phyloP scores from a whole-genome alignment of 2,113 vertebrate species.

The Microcebus tavaratra region DNA sequence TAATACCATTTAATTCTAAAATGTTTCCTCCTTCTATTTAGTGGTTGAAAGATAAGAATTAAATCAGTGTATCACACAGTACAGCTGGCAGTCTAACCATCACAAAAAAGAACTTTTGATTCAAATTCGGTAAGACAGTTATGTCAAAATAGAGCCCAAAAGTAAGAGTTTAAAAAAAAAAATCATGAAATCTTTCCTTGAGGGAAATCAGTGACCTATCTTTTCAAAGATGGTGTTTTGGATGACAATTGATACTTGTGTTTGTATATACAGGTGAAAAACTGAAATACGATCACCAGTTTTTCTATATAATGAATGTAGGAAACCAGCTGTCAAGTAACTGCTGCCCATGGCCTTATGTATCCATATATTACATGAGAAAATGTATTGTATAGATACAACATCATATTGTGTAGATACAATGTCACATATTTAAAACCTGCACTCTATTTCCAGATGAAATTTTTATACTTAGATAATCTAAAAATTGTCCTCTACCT shows the following conservation, averaged over 20 bases:
- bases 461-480: not conserved
- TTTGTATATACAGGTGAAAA: not conserved
- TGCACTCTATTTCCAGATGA: not conserved
- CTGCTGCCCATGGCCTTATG: not conserved
- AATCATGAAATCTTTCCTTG: conserved; percentile 10
- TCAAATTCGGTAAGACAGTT: conserved; percentile 25
- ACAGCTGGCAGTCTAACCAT: not conserved
- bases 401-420: not conserved
- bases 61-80: not conserved
- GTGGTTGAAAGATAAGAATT: not conserved
- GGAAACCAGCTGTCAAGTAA: not conserved
- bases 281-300: not conserved
- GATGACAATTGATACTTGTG: not conserved
- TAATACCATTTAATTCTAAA: not conserved
- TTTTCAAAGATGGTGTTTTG: conserved; percentile 29
- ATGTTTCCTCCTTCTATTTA: not conserved
- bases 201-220: not conserved
- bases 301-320: not conserved
- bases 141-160: conserved; percentile 28
- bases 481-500: not conserved
- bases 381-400: not conserved
- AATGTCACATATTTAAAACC: not conserved
- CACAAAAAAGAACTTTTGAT: not conserved
- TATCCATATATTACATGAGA: not conserved
- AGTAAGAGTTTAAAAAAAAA: conserved; percentile 39